phyloP scores from a whole-genome alignment of 2,888 invertebrate species.

The Parelbella ahira region DNA sequence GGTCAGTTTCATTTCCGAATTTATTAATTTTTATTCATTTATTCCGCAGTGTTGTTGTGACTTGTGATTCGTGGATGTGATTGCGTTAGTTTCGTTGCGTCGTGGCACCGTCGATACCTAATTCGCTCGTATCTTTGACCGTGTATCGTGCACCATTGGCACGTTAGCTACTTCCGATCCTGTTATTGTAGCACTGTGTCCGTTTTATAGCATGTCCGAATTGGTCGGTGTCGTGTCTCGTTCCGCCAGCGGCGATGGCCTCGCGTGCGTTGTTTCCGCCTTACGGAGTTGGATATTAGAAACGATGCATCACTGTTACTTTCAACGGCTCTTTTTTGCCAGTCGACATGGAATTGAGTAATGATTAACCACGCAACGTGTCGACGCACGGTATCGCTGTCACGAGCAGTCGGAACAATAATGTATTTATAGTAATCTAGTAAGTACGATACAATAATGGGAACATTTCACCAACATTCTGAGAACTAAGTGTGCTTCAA shows the following conservation, averaged over 20 bases:
- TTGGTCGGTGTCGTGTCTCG: conserved; percentile 40
- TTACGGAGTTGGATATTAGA: conserved; percentile 37
- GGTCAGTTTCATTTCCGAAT: conserved; percentile 58
- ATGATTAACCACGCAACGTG: conserved; percentile 55
- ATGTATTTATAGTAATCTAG: conserved; percentile 25
- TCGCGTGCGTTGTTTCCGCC: conserved; percentile 47
- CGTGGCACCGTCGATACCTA: conserved; percentile 15
- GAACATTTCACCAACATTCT: conserved; percentile 55
- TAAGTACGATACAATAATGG: conserved; percentile 46
- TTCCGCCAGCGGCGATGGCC: conserved; percentile 47
- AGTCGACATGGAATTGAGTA: conserved; percentile 45
- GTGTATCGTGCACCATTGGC: conserved; percentile 23
- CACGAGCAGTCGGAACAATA: conserved; percentile 37
- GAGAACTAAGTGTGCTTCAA: conserved; percentile 36
- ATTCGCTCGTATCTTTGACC: conserved; percentile 19
- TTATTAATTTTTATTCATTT: conserved; percentile 32
- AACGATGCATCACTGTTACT: conserved; percentile 59
- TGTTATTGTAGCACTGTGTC: conserved; percentile 4
- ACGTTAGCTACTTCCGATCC: conserved; percentile 33
- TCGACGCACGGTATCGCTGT: conserved; percentile 41
- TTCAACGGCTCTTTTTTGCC: conserved; percentile 53
- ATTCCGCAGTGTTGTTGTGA: too few species aligned
- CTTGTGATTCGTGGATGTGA: conserved; percentile 25
- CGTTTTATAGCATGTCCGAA: conserved; percentile 37
- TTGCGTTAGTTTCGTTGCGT: conserved; percentile 26